Percentiles rank a stretch among this genome's conserved stretches.
phyloP scores from a whole-genome alignment of 2,888 invertebrate genomes.

The Anthoptus insignis region DNA sequence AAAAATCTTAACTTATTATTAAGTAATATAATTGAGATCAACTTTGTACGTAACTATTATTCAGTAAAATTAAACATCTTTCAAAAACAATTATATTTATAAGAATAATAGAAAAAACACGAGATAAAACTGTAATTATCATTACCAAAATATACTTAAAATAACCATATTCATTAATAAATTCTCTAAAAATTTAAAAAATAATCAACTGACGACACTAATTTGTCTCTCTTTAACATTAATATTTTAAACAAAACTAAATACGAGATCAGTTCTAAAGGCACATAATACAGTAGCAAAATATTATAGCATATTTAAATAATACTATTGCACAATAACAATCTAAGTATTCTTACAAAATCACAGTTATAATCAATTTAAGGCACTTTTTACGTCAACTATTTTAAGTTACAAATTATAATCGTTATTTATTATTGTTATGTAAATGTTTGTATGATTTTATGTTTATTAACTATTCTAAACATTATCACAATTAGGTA shows the following conservation, averaged over 20 bases:
- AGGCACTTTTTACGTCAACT: too few relatives aligned
- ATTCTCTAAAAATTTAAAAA: conserved; percentile 38
- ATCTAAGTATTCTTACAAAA: conserved; percentile 42
- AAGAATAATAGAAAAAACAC: conserved; percentile 37
- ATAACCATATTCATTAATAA: conserved; percentile 36
- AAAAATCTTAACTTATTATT: conserved; percentile 38
- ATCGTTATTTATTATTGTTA: too few relatives aligned
- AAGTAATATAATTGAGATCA: conserved; percentile 40
- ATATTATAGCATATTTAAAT: conserved; percentile 37
- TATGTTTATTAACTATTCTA: too few relatives aligned
- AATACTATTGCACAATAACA: conserved; percentile 41
- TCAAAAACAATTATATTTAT: conserved; percentile 40
- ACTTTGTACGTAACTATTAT: conserved; percentile 40
- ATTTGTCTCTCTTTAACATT: conserved; percentile 37
- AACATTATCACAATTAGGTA: too few relatives aligned
- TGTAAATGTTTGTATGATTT: too few relatives aligned
- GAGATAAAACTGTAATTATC: conserved; percentile 14
- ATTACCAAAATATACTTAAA: conserved; percentile 33
- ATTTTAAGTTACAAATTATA: too few relatives aligned
- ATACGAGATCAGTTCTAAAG: conserved; percentile 42
- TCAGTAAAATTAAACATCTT: conserved; percentile 39
- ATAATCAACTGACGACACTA: conserved; percentile 40
- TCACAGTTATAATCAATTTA: conserved; percentile 40
- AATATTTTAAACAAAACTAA: conserved; percentile 38
- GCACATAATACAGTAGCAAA: conserved; percentile 40